A percentile compares a stretch with the other conserved stretches of the same genome.
phyloP scores from a whole-genome alignment of 1,140 invertebrate species.

The Ostrea edulis region DNA sequence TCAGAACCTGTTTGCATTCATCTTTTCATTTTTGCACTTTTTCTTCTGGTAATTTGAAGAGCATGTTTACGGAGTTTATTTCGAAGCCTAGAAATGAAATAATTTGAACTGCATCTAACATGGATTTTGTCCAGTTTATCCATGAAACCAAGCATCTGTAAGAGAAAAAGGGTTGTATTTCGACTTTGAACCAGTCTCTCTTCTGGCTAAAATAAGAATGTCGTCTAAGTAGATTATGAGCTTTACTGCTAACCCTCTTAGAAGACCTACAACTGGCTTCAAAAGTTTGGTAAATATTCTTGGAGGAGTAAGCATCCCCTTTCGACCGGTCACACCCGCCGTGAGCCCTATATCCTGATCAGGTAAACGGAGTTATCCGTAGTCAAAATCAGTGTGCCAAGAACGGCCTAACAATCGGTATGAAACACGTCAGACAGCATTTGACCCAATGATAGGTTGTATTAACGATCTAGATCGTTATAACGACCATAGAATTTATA shows the following conservation, averaged over 20 bases:
- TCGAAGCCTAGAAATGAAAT: slow-evolving; percentile 42
- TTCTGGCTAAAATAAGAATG: slow-evolving; percentile 40
- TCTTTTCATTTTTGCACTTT: slow-evolving; percentile 18
- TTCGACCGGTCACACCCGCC: no score
- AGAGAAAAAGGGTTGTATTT: neutral
- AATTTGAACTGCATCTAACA: neutral
- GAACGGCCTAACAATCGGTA: no score
- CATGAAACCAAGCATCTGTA: slow-evolving; percentile 47
- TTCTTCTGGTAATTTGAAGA: neutral
- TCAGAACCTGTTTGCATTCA: slow-evolving; percentile 10
- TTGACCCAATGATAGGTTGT: no score
- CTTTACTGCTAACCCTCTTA: slow-evolving; percentile 4
- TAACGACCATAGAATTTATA: slow-evolving; percentile 33
- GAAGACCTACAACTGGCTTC: no score
- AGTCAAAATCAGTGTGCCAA: no score
- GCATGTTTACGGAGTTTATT: slow-evolving; percentile 39
- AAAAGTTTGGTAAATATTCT: no score
- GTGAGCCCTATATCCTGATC: no score
- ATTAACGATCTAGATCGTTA: no score
- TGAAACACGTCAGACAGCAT: no score
- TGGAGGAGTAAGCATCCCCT: no score
- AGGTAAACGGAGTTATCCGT: no score
- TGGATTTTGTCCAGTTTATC: slow-evolving; percentile 49
- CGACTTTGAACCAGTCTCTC: neutral
- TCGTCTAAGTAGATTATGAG: slow-evolving; percentile 48